These are phyloP conservation scores for Ceratina calcarata DNA, from an alignment of 1,140 invertebrate species.

Conservation along the genomic window DNA sequence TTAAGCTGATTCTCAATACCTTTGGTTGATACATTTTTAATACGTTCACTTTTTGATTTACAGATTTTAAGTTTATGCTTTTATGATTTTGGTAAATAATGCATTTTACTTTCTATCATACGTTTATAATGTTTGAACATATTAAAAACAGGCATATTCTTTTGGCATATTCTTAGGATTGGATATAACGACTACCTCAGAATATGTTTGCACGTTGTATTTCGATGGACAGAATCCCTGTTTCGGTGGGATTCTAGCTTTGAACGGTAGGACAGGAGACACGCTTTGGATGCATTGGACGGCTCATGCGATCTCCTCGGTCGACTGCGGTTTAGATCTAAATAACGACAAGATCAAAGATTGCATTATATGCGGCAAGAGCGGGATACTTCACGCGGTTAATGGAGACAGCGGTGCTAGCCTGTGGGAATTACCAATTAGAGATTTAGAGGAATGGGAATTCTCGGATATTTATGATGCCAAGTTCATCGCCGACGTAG, in stretches of 20 bases:
- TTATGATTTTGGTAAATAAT: conserved; percentile 38
- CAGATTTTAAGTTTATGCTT: conserved; percentile 51
- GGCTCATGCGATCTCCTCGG: conserved; percentile 86
- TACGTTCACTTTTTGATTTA: conserved; percentile 46
- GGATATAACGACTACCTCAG: conserved; percentile 68
- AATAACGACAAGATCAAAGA: conserved; percentile 86
- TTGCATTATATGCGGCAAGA: conserved; percentile 87
- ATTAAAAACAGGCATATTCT: conserved; percentile 5
- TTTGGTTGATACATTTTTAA: conserved; percentile 47
- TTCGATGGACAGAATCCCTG: conserved; percentile 85
- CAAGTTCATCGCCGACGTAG: conserved; percentile 86
- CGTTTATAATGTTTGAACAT: not conserved
- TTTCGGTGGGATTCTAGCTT: conserved; percentile 88
- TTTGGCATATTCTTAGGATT: conserved; percentile 68
- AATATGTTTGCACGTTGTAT: conserved; percentile 84
- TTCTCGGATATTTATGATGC: conserved; percentile 84
- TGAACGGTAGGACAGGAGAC: conserved; percentile 87
- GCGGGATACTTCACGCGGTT: conserved; percentile 87
- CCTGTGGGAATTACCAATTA: conserved; percentile 85
- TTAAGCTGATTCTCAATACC: conserved; percentile 6
- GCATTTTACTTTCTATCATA: conserved; percentile 34
- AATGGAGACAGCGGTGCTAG: conserved; percentile 85
- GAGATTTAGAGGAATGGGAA: conserved; percentile 73
- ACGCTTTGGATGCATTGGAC: conserved; percentile 90
- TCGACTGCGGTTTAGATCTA: conserved; percentile 88